Percentiles rank a stretch among this genome's conserved stretches.
Evolutionary conservation across 2,888 invertebrate genomes (phyloP).

Genomic region (Pimpla rufipes): DNA sequence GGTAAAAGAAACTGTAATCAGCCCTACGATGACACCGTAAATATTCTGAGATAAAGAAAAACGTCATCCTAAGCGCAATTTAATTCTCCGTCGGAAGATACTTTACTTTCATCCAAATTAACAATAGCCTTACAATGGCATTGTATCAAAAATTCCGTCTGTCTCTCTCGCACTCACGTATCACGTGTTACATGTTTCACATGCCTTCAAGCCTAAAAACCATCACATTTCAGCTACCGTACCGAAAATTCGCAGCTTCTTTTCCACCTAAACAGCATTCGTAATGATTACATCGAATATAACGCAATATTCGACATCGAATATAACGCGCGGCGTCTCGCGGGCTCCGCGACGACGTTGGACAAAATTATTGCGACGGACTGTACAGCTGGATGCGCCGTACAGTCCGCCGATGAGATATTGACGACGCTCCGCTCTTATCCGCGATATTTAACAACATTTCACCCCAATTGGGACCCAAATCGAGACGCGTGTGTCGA

Average conservation of each 20-base stretch:
- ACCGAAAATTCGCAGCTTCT: background rate
- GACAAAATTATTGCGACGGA: conserved; percentile 69
- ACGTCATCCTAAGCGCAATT: too few relatives aligned
- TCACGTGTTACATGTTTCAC: too few relatives aligned
- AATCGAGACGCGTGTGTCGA: background rate
- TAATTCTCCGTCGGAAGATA: too few relatives aligned
- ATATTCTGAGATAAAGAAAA: too few relatives aligned
- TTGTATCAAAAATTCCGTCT: too few relatives aligned
- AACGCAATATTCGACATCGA: too few relatives aligned
- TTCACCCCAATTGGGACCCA: background rate
- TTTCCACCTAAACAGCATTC: background rate
- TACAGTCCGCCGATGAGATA: conserved; percentile 76
- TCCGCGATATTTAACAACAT: conserved; percentile 21
- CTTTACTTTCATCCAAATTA: too few relatives aligned
- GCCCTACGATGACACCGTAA: too few relatives aligned
- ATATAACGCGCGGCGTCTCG: background rate
- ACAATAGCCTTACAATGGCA: too few relatives aligned
- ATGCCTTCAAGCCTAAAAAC: too few relatives aligned
- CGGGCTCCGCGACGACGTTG: background rate
- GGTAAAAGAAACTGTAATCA: too few relatives aligned
- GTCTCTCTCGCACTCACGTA: too few relatives aligned
- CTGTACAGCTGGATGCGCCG: conserved; percentile 69
- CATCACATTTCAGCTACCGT: background rate
- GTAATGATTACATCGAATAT: background rate
- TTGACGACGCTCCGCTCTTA: conserved; percentile 71